Evolutionary conservation across 2,888 invertebrate species (phyloP).

Genomic region (Griposia aprilina): DNA sequence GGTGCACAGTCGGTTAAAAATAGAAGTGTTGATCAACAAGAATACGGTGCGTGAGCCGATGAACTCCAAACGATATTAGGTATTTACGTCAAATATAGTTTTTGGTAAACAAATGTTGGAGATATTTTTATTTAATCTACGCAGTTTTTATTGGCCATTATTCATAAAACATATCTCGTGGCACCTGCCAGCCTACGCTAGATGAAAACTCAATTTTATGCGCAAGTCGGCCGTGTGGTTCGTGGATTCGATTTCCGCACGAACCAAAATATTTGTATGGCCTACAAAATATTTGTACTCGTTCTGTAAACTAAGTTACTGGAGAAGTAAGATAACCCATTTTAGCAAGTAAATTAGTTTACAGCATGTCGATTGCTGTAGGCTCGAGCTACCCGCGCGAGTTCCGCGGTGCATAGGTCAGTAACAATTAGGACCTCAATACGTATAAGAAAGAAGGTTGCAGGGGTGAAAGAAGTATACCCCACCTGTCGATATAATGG

Average conservation of each 20-base stretch:
- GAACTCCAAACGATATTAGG: conserved; percentile 43
- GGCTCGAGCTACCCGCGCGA: too few species aligned
- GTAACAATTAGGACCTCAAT: too few species aligned
- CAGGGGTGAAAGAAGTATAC: too few species aligned
- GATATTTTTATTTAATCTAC: not conserved
- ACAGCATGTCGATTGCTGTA: too few species aligned
- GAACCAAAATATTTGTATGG: not conserved
- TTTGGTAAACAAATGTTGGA: conserved; percentile 19
- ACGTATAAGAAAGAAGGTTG: too few species aligned
- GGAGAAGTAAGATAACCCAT: not conserved
- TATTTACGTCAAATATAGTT: conserved; percentile 38
- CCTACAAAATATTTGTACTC: not conserved
- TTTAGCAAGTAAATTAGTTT: too few species aligned
- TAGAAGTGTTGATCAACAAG: conserved; percentile 61
- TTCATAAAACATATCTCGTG: not conserved
- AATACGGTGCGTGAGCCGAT: conserved; percentile 28
- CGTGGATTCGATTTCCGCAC: not conserved
- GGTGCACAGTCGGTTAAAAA: conserved; percentile 40
- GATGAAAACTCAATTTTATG: not conserved
- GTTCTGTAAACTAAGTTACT: not conserved
- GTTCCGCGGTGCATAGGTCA: too few species aligned
- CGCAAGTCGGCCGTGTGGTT: not conserved
- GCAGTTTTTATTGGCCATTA: not conserved
- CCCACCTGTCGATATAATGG: too few species aligned
- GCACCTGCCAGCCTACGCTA: not conserved